phyloP scores from a whole-genome alignment of 2,113 vertebrate genomes.

The Archilochus colubris region DNA sequence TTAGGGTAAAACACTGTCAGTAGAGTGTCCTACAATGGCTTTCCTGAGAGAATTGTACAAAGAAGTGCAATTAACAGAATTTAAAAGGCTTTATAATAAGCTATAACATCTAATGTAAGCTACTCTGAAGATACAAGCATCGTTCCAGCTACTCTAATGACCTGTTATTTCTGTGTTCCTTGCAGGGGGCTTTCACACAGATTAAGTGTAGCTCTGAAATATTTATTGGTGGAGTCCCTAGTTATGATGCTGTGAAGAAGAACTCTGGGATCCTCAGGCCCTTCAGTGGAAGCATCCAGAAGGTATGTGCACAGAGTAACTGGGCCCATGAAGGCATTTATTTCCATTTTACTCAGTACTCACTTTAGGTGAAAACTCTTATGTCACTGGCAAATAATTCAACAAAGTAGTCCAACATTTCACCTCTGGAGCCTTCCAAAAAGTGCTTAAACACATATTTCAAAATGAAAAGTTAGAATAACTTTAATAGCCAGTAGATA shows the following conservation, averaged over 20 bases:
- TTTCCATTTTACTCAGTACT: neutral
- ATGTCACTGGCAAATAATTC: accelerated
- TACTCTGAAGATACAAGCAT: neutral
- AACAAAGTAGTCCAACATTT: neutral
- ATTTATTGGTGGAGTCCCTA: conserved; percentile 90
- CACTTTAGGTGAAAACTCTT: neutral
- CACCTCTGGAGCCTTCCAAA: neutral
- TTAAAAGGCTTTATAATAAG: neutral
- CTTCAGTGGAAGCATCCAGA: conserved; percentile 93
- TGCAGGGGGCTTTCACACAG: conserved; percentile 95
- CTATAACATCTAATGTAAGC: neutral
- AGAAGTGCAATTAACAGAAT: neutral
- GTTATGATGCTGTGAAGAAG: conserved; percentile 87
- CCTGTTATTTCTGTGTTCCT: neutral
- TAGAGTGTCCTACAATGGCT: neutral
- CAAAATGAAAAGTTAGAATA: neutral
- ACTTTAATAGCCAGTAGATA: neutral
- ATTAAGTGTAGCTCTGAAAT: conserved; percentile 94
- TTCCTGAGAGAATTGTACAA: neutral
- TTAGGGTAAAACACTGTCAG: neutral
- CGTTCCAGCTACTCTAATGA: neutral
- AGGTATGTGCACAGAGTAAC: conserved; percentile 74
- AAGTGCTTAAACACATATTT: neutral
- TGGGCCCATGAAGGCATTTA: neutral
- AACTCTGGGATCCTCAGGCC: conserved; percentile 82